These are phyloP conservation scores for Nesospiza acunhae DNA, from an alignment of 2,113 vertebrate genomes.

Conservation along the genomic window DNA sequence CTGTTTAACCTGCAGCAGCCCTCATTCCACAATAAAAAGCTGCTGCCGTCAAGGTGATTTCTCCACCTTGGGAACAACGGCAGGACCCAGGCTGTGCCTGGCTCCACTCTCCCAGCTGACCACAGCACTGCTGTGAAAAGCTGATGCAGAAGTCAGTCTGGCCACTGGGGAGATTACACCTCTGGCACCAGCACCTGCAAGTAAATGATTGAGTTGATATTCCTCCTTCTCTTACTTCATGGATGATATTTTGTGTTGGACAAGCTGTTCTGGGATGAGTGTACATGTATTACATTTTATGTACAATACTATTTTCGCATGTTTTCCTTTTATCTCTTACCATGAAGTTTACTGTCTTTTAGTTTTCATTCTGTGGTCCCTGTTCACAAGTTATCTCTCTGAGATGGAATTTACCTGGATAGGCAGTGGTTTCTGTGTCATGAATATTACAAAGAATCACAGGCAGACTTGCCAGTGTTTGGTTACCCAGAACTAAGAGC, in stretches of 20 bases:
- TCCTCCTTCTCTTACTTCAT: background rate
- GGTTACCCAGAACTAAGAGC: constrained; percentile 46
- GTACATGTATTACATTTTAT: background rate
- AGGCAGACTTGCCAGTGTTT: constrained; percentile 52
- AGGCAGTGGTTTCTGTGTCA: background rate
- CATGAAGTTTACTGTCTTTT: constrained; percentile 2
- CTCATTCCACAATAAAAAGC: background rate
- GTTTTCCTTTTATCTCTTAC: background rate
- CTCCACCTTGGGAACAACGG: background rate
- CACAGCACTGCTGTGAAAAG: constrained; percentile 5
- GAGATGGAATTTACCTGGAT: constrained; percentile 25
- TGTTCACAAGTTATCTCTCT: background rate
- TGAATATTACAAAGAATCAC: constrained; percentile 26
- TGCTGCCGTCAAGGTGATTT: background rate
- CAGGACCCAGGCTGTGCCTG: background rate
- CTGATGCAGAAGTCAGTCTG: background rate
- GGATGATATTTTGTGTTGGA: background rate
- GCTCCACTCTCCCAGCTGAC: background rate
- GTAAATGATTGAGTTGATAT: constrained; percentile 30
- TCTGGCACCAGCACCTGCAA: constrained; percentile 33
- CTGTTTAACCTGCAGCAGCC: constrained; percentile 1
- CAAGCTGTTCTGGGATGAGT: background rate
- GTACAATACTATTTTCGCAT: background rate
- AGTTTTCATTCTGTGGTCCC: background rate
- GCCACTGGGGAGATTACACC: background rate